A percentile compares a stretch with the other conserved stretches of the same genome.
Conservation (phyloP, 2,797 vertebrate species). For the Pantherophis vulpinus region DNA sequence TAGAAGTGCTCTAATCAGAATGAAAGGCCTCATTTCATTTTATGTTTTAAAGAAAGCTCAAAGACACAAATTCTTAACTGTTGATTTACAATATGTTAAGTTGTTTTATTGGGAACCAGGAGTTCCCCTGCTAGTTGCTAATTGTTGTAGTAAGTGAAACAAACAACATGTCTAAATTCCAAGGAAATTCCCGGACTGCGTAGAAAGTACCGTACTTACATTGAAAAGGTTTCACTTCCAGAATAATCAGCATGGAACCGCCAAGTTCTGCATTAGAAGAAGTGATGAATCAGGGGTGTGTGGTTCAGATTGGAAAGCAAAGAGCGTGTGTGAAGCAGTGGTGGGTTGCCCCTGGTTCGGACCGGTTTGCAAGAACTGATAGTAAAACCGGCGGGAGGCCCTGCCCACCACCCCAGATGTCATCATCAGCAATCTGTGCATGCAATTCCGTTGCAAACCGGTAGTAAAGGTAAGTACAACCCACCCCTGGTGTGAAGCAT, state of each 20-base stretch:
- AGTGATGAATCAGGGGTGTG: background rate
- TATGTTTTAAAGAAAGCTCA: background rate
- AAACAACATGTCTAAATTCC: background rate
- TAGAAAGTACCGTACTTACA: background rate
- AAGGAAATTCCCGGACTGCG: background rate
- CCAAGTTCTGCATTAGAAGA: background rate
- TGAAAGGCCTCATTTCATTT: background rate
- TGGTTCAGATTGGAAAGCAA: background rate
- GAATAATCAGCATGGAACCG: background rate
- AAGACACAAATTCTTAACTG: background rate
- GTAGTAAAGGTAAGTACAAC: too few species aligned
- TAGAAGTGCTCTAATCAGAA: background rate
- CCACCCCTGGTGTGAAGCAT: background rate
- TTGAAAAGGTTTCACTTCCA: background rate
- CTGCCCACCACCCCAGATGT: too few species aligned
- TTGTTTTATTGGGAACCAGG: background rate
- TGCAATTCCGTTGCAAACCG: too few species aligned
- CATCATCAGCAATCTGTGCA: too few species aligned
- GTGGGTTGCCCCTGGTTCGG: too few species aligned
- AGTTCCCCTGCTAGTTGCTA: background rate
- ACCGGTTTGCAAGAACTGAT: too few species aligned
- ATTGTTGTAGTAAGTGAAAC: background rate
- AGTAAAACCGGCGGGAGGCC: too few species aligned
- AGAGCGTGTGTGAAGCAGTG: background rate
- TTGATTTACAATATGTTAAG: background rate